Conservation (phyloP, 2,797 vertebrate species). For the Sebastes matsubarae region DNA sequence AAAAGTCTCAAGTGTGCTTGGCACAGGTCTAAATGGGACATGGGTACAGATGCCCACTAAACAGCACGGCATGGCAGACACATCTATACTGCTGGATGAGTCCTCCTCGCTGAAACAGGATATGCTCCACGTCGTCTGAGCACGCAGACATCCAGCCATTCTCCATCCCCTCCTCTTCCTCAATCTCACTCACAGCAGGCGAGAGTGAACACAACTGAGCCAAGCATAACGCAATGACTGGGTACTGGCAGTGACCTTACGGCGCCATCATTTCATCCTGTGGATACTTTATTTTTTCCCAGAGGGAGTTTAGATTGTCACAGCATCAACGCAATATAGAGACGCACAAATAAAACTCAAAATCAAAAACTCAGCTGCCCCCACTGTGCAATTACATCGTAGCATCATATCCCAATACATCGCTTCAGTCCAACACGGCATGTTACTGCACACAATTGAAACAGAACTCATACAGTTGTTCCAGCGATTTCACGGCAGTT, state of each 20-base stretch:
- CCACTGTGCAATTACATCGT: not conserved
- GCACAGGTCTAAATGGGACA: conserved; percentile 21
- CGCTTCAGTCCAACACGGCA: not conserved
- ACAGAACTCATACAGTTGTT: not conserved
- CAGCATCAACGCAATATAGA: not conserved
- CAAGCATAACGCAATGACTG: conserved; percentile 11
- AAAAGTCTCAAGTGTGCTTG: not conserved
- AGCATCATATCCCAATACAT: not conserved
- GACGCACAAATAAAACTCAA: not conserved
- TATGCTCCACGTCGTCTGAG: conserved; percentile 2
- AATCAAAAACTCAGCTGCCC: conserved; percentile 5
- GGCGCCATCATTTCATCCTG: conserved; percentile 6
- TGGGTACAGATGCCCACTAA: conserved; percentile 9
- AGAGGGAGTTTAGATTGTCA: conserved; percentile 11
- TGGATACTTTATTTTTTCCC: conserved; percentile 18
- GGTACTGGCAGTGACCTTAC: conserved; percentile 26
- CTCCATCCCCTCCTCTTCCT: conserved; percentile 33
- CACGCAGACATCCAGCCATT: conserved; percentile 4
- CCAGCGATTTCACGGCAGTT: not conserved
- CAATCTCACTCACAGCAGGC: conserved; percentile 58
- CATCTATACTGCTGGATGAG: not conserved
- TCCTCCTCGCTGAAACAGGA: conserved; percentile 13
- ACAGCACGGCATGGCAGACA: conserved; percentile 1
- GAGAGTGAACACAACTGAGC: conserved; percentile 30
- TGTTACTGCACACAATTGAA: not conserved